Evolutionary conservation across 35 echinoderm and acorn worm species (phyloP).

Genomic region (Lytechinus variegatus): DNA sequence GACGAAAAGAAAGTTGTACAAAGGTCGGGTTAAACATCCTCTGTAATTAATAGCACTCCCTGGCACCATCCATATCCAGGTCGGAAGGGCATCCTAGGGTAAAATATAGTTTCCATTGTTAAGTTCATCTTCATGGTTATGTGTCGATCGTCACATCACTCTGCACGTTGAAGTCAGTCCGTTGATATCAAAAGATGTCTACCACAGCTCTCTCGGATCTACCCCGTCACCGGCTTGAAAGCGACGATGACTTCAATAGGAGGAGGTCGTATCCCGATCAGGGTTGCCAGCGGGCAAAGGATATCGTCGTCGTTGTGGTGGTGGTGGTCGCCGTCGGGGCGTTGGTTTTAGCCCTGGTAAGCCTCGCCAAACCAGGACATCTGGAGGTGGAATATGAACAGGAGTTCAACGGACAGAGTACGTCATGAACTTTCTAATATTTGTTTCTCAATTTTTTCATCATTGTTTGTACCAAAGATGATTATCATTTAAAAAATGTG

Average conservation of each 20-base stretch:
- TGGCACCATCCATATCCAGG: background rate
- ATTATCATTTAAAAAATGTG: too few species aligned
- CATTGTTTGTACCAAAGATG: background rate
- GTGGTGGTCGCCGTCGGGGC: conserved; percentile 26
- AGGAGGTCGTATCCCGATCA: background rate
- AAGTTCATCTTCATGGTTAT: too few species aligned
- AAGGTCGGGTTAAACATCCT: background rate
- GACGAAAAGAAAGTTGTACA: too few species aligned
- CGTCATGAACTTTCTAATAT: background rate
- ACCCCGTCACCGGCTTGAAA: background rate
- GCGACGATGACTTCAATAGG: background rate
- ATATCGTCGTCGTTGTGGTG: conserved; percentile 39
- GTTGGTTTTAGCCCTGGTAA: conserved; percentile 42
- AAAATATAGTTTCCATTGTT: background rate
- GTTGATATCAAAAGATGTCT: background rate
- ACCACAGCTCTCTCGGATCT: conserved; percentile 18
- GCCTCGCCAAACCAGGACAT: conserved; percentile 6
- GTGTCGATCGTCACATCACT: background rate
- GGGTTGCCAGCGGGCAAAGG: background rate
- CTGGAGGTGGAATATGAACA: background rate
- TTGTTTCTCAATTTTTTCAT: background rate
- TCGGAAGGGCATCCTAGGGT: background rate
- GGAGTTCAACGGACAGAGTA: background rate
- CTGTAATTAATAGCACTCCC: background rate
- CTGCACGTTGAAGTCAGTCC: background rate